Percentiles rank a stretch among this genome's conserved stretches.
These are phyloP conservation scores for Plagodis pulveraria DNA, from an alignment of 2,888 invertebrate species.

Conservation along the genomic window DNA sequence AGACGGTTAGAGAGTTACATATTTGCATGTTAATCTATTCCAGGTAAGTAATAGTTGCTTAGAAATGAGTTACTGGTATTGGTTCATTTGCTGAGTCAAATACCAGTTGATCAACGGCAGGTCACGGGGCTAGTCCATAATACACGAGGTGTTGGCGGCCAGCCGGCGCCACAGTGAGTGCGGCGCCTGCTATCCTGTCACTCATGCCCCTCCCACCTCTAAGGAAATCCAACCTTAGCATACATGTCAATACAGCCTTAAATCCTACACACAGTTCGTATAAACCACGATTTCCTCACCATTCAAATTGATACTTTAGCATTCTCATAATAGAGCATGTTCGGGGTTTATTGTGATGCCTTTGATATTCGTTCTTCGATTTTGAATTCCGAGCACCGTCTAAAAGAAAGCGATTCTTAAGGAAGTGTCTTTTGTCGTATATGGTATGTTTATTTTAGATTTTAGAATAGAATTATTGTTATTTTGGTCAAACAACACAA, in stretches of 20 bases:
- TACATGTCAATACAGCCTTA: slow-evolving; percentile 25
- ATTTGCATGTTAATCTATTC: slow-evolving; percentile 45
- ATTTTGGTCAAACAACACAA: slow-evolving; percentile 3
- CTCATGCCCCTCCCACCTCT: slow-evolving; percentile 47
- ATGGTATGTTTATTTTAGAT: slow-evolving; percentile 61
- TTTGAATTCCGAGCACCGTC: slow-evolving; percentile 77
- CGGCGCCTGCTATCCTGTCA: slow-evolving; percentile 82
- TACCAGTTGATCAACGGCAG: slow-evolving; percentile 81
- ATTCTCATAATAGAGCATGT: slow-evolving; percentile 29
- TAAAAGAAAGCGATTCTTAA: slow-evolving; percentile 80
- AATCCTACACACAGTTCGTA: slow-evolving; percentile 32
- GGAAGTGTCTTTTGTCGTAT: slow-evolving; percentile 65
- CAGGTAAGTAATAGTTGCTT: slow-evolving; percentile 60
- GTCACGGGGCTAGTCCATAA: slow-evolving; percentile 83
- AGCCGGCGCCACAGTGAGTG: slow-evolving; percentile 79
- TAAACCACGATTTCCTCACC: slow-evolving; percentile 55
- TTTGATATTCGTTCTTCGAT: slow-evolving; percentile 68
- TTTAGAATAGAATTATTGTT: slow-evolving; percentile 52
- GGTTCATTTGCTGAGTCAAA: slow-evolving; percentile 74
- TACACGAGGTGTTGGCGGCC: slow-evolving; percentile 83
- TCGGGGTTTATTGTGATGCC: slow-evolving; percentile 34
- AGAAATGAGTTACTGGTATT: slow-evolving; percentile 65
- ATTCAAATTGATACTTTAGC: slow-evolving; percentile 50
- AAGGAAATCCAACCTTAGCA: slow-evolving; percentile 43
- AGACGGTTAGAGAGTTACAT: not conserved